phyloP scores from a whole-genome alignment of 2,113 vertebrate genomes.

The Vulpes ferrilata region DNA sequence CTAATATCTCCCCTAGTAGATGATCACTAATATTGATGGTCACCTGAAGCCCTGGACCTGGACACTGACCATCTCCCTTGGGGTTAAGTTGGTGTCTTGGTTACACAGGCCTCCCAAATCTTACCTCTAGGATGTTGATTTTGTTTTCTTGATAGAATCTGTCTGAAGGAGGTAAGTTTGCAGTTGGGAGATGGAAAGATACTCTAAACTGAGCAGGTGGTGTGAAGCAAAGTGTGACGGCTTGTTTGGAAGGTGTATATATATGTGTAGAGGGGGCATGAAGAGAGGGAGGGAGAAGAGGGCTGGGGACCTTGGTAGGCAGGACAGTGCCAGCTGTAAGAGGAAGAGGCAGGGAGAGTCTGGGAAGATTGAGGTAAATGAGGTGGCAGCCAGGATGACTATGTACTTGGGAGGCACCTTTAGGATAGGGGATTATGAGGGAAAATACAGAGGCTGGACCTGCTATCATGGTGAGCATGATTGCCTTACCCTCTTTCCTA shows the following conservation, averaged over 20 bases:
- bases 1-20: neutral
- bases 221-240: conserved; percentile 54
- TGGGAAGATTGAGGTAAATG: neutral
- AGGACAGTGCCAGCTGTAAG: neutral
- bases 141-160: conserved; percentile 36
- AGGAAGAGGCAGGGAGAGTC: neutral
- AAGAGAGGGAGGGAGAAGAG: neutral
- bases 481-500: neutral
- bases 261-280: neutral
- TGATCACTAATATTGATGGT: neutral
- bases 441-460: neutral
- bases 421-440: neutral
- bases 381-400: no score
- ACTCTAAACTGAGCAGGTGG: conserved; percentile 50
- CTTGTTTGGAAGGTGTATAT: neutral
- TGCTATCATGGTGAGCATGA: accelerated
- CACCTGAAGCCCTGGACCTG: neutral
- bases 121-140: neutral
- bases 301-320: neutral
- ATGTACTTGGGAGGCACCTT: neutral
- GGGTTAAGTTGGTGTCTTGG: neutral
- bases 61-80: neutral
- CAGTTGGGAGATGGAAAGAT: neutral
- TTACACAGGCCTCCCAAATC: neutral
- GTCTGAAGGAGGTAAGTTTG: conserved; percentile 27